These are phyloP conservation scores for Hippocampus abdominalis DNA, from an alignment of 2,113 vertebrate genomes.

Conservation along the genomic window DNA sequence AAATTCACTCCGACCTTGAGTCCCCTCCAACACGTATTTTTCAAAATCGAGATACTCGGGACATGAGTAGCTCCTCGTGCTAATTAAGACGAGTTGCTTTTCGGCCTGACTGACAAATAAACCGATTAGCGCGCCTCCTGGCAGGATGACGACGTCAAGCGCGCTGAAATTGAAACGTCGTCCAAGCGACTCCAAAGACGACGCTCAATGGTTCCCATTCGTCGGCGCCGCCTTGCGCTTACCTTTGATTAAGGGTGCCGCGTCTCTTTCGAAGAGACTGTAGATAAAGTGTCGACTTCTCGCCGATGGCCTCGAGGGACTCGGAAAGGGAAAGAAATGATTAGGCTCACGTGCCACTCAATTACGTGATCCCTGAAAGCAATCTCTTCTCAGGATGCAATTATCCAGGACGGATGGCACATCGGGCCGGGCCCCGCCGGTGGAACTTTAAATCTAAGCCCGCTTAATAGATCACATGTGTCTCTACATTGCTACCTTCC, in stretches of 20 bases:
- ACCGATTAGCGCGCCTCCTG: neutral
- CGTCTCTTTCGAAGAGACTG: slow-evolving; percentile 43
- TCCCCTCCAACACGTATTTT: neutral
- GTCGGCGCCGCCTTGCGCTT: slow-evolving; percentile 19
- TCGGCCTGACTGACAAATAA: neutral
- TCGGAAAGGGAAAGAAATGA: slow-evolving; percentile 41
- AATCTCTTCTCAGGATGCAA: slow-evolving; percentile 57
- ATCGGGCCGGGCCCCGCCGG: slow-evolving; percentile 37
- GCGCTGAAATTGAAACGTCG: neutral
- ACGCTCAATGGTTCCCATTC: neutral
- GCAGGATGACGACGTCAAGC: neutral
- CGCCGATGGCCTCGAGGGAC: slow-evolving; percentile 42
- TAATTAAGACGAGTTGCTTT: slow-evolving; percentile 4
- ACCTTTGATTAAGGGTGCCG: slow-evolving; percentile 50
- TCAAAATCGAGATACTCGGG: neutral
- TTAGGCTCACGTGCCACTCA: slow-evolving; percentile 64
- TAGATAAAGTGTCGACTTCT: slow-evolving; percentile 58
- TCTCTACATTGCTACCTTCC: slow-evolving; percentile 38
- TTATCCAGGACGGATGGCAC: slow-evolving; percentile 53
- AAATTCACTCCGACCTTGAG: neutral
- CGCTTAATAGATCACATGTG: slow-evolving; percentile 57
- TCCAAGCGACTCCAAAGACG: neutral
- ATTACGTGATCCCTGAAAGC: slow-evolving; percentile 61
- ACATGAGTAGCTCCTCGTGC: neutral
- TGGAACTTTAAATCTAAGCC: slow-evolving; percentile 41